phyloP scores from a whole-genome alignment of 2,113 vertebrate species.

The Thamnophis sirtalis region DNA sequence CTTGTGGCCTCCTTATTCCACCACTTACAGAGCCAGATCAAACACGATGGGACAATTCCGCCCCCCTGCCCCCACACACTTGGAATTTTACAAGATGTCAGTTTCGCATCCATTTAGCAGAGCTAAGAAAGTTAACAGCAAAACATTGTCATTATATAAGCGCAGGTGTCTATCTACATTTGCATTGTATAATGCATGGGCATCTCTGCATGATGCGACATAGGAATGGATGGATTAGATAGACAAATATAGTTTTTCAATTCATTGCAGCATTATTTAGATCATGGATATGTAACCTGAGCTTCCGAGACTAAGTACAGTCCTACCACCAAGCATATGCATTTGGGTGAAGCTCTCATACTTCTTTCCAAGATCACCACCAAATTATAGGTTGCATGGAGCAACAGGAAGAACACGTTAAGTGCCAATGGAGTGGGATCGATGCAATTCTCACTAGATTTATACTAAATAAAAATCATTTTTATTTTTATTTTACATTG shows the following conservation, averaged over 20 bases:
- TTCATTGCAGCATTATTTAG: not conserved
- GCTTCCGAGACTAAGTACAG: not conserved
- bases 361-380: not conserved
- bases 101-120: constrained; percentile 33
- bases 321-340: not conserved
- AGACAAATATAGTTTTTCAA: not conserved
- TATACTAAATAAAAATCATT: not conserved
- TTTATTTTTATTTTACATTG: not conserved
- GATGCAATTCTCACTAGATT: not conserved
- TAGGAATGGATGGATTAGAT: not conserved
- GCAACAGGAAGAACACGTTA: not conserved
- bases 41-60: constrained; percentile 43
- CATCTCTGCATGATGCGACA: not conserved
- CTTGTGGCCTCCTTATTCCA: constrained; percentile 14
- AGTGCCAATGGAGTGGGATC: not conserved
- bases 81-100: constrained; percentile 8
- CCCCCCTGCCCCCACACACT: not conserved
- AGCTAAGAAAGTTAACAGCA: constrained; percentile 33
- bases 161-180: not conserved
- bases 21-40: constrained; percentile 42
- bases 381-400: not conserved
- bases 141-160: not conserved
- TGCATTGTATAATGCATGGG: not conserved
- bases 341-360: not conserved
- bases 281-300: not conserved